Base-by-base conservation (phyloP, 2,797 vertebrate genomes). In the Pristis pectinata region DNA sequence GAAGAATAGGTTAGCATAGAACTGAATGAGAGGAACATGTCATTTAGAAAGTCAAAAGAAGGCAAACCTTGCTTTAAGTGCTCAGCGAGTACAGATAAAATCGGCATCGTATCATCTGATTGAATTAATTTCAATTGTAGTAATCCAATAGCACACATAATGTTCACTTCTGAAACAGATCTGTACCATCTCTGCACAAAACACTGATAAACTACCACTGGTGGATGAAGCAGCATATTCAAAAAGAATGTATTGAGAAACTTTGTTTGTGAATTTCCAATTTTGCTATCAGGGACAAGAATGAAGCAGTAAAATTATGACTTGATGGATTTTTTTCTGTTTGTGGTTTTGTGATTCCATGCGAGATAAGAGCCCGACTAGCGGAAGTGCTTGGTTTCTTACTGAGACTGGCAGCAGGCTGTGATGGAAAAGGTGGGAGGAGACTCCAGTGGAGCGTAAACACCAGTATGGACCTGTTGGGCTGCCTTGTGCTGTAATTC, bases 41-140 rank as follows among this genome's bases (percentile, higher is more conserved):
- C 89, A 95, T 95, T 96, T 95, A 95, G 96, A 94, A 92, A 89
- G 89, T 85, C 17, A 41, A 49, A 10, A 27, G 76, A n/a, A 92
- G 41, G 34, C n/a, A n/a, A 44, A 24, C 70, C 53, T 94, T 94
- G 19, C 59, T 24, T 41, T 41, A 17, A 41, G 13, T 44, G 79
- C 19, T 80, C 22, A 80, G 19, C 41, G 7, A 41, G 67, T 22
- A 61, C n/a, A 91, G 61, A 64, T n/a, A 67, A 64, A 67, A 91
- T 91, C 61, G 24, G 7, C n/a, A 64, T 37, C 24, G 10, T 24
- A 37, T 5, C 22, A 67, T 37, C 59, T 67, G 87, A 67, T 17
- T 89, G 85, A 61, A 61, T 59, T 87, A 59, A 79, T 0, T 37
- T 89, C 56, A 89, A 7, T 91, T 67, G 87, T 64, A 34, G 56